Percentiles rank a stretch among this genome's conserved stretches.
These are phyloP conservation scores for Lithosia quadra DNA, from an alignment of 2,888 invertebrate genomes.

Conservation along the genomic window DNA sequence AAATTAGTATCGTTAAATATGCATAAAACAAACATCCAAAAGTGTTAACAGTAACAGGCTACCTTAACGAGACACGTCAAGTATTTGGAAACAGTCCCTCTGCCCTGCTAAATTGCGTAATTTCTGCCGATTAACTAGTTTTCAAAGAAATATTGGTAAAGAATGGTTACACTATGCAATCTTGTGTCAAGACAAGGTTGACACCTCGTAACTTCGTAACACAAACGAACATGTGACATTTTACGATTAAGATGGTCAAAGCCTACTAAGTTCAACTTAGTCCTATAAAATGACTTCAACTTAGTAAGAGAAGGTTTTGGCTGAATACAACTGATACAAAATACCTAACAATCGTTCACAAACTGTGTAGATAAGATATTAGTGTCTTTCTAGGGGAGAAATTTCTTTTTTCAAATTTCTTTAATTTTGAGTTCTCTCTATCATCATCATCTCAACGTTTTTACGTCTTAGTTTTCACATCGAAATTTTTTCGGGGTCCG, in stretches of 20 bases:
- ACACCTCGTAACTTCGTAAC: slow-evolving; percentile 28
- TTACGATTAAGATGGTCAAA: background rate
- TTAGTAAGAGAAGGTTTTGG: background rate
- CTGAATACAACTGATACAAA: background rate
- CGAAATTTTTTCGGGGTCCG: too few relatives aligned
- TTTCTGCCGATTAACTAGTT: slow-evolving; percentile 13
- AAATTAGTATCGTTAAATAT: background rate
- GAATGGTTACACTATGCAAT: slow-evolving; percentile 42
- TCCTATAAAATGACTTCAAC: background rate
- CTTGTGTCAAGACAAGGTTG: slow-evolving; percentile 47
- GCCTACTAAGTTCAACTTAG: background rate
- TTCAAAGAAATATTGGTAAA: slow-evolving; percentile 35
- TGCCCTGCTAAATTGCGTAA: slow-evolving; percentile 14
- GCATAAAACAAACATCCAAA: background rate
- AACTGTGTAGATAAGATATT: too few relatives aligned
- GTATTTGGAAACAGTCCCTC: slow-evolving; percentile 23
- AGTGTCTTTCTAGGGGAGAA: background rate
- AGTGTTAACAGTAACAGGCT: background rate
- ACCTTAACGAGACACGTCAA: background rate
- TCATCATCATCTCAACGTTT: too few relatives aligned
- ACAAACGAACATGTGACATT: slow-evolving; percentile 3
- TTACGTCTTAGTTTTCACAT: too few relatives aligned
- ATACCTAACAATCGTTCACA: background rate
- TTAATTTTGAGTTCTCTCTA: background rate
- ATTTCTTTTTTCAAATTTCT: background rate